Percentiles rank a stretch among this genome's conserved stretches.
phyloP scores from a whole-genome alignment of 2,113 vertebrate genomes.

The Hemibagrus wyckioides region DNA sequence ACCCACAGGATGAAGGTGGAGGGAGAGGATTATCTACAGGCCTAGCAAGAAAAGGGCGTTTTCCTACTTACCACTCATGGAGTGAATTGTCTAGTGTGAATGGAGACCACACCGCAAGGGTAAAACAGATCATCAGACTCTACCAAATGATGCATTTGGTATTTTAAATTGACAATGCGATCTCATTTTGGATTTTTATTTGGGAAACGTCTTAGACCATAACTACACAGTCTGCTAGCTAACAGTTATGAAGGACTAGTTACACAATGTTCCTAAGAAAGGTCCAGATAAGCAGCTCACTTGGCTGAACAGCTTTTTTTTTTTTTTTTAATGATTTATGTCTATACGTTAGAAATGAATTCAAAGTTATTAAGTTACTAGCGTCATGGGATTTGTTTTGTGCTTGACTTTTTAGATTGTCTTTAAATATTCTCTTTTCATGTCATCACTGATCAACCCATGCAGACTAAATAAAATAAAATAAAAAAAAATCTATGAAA shows the following conservation, averaged over 20 bases:
- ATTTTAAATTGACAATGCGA: too few relatives aligned
- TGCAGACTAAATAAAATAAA: neutral
- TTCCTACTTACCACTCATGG: neutral
- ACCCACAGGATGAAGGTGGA: conserved; percentile 6
- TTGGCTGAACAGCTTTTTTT: neutral
- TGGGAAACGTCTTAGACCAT: neutral
- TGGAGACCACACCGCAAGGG: conserved; percentile 25
- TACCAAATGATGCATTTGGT: neutral
- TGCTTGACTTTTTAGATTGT: too few relatives aligned
- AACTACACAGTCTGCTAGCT: neutral
- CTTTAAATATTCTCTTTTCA: too few relatives aligned
- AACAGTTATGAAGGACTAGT: neutral
- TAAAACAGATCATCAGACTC: neutral
- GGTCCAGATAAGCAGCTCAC: neutral
- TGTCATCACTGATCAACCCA: too few relatives aligned
- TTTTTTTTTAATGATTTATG: neutral
- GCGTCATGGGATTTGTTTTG: neutral
- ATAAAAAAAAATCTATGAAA: neutral
- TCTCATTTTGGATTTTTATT: too few relatives aligned
- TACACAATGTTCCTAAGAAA: neutral
- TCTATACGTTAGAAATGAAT: neutral
- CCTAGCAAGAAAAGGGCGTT: neutral
- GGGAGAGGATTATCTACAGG: neutral
- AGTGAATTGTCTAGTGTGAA: conserved; percentile 18
- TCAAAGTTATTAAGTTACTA: neutral